phyloP scores from a whole-genome alignment of 2,888 invertebrate species.

The Rhamphomyia laevipes region DNA sequence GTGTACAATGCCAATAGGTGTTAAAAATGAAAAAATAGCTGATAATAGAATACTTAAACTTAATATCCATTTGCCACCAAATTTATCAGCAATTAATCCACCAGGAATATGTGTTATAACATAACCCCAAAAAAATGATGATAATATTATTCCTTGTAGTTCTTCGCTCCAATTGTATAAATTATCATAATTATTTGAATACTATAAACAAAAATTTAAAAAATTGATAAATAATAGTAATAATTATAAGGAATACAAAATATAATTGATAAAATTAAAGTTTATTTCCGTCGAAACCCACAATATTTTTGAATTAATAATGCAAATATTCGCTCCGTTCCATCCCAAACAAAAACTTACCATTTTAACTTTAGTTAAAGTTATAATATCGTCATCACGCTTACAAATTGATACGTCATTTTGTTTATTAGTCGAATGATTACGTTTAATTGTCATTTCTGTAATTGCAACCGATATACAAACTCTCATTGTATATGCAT shows the following conservation, averaged over 20 bases:
- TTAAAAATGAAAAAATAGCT: conserved; percentile 63
- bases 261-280: too few relatives aligned
- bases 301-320: too few relatives aligned
- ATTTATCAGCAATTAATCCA: conserved; percentile 61
- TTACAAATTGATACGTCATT: too few relatives aligned
- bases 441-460: conserved; percentile 39
- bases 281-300: too few relatives aligned
- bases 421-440: neutral
- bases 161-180: conserved; percentile 55
- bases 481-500: conserved; percentile 67
- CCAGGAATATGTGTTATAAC: conserved; percentile 73
- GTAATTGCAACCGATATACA: conserved; percentile 61
- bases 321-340: too few relatives aligned
- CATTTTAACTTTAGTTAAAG: too few relatives aligned
- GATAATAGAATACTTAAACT: conserved; percentile 65
- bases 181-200: conserved; percentile 16
- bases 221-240: neutral
- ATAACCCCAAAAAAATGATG: conserved; percentile 79
- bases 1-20: conserved; percentile 51
- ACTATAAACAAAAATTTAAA: conserved; percentile 25
- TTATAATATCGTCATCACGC: too few relatives aligned
- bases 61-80: conserved; percentile 71
- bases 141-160: conserved; percentile 64
- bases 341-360: too few relatives aligned
- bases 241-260: too few relatives aligned